These are phyloP conservation scores for Hydrolagus colliei DNA, from an alignment of 2,797 vertebrate genomes.

Conservation along the genomic window DNA sequence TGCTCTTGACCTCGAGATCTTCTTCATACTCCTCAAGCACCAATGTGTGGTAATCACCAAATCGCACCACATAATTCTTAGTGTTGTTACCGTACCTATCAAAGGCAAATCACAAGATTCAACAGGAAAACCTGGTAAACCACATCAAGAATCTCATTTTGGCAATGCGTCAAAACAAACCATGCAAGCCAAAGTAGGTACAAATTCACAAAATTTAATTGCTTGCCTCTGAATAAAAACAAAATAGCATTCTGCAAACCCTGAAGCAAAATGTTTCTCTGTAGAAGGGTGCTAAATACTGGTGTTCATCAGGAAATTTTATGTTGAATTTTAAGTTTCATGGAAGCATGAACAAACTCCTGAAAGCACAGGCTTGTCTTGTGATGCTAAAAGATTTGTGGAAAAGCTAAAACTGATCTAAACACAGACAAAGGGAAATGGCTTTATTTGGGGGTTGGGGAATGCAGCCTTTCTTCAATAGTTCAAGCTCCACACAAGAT, in stretches of 20 bases:
- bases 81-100: slow-evolving; percentile 84
- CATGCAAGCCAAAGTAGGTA: too few species aligned
- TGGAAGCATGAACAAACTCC: neutral
- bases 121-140: neutral
- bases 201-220: too few species aligned
- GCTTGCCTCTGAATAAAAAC: too few species aligned
- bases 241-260: too few species aligned
- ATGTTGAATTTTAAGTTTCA: neutral
- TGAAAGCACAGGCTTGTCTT: neutral
- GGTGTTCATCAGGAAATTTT: too few species aligned
- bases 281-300: too few species aligned
- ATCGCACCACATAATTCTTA: slow-evolving; percentile 73
- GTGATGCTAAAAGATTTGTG: neutral
- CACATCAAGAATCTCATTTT: neutral
- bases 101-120: slow-evolving; percentile 11
- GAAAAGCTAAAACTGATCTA: neutral
- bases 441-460: too few species aligned
- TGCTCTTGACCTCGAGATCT: slow-evolving; percentile 73
- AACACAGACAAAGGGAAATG: neutral
- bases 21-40: slow-evolving; percentile 89
- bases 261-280: too few species aligned
- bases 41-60: slow-evolving; percentile 89
- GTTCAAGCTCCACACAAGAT: neutral
- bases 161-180: too few species aligned
- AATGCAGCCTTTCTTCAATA: neutral